Evolutionary conservation across 2,888 invertebrate genomes (phyloP).

Genomic region (Dusona sp.): DNA sequence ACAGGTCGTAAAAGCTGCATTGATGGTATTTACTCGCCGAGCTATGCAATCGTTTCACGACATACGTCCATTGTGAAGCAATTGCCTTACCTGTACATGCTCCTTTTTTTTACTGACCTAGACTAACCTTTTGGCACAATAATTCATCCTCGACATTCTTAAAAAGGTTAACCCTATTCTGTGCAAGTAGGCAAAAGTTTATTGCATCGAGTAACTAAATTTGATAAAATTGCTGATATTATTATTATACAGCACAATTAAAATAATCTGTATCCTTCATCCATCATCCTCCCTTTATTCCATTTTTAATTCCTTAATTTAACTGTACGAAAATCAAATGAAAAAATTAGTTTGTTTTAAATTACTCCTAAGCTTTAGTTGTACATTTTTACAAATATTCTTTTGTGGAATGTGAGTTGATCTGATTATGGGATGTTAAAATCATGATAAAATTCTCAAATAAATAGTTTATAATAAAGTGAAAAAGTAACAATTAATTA

Average conservation of each 20-base stretch:
- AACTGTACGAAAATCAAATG: not conserved
- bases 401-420: not conserved
- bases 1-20: conserved; percentile 48
- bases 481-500: not conserved
- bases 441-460: not conserved
- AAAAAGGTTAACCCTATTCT: not conserved
- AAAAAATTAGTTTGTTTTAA: not conserved
- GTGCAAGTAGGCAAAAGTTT: not conserved
- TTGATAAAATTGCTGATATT: not conserved
- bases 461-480: not conserved
- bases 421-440: not conserved
- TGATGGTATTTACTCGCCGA: conserved; percentile 18
- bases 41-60: conserved; percentile 37
- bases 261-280: not conserved
- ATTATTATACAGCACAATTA: not conserved
- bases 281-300: not conserved
- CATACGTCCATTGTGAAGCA: conserved; percentile 37
- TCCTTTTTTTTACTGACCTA: conserved; percentile 12
- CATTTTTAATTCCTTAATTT: not conserved
- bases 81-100: conserved; percentile 34
- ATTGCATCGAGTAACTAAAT: not conserved
- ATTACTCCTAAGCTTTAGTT: not conserved
- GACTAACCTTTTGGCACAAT: not conserved
- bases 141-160: not conserved
- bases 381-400: not conserved